phyloP scores from a whole-genome alignment of 2,797 vertebrate species.

The Chaetophractus vellerosus region DNA sequence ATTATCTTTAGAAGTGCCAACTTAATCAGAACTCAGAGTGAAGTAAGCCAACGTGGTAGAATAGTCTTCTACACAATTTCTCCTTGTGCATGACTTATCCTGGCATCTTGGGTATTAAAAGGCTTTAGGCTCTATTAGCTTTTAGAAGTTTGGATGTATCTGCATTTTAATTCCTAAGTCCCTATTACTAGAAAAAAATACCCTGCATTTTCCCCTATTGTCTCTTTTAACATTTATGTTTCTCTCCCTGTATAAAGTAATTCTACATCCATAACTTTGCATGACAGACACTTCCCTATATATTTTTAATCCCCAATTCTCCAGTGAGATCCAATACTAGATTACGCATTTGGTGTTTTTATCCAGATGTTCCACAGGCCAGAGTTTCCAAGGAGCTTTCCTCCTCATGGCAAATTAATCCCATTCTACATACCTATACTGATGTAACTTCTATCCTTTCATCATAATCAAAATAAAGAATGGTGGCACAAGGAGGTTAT shows the following conservation, averaged over 20 bases:
- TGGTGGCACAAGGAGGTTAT: background rate
- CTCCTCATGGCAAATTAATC: background rate
- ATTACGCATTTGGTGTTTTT: background rate
- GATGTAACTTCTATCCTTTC: background rate
- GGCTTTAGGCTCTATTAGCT: background rate
- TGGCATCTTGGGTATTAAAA: slow-evolving; percentile 37
- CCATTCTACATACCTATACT: background rate
- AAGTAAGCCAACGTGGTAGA: background rate
- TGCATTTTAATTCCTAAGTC: background rate
- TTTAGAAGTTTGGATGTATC: slow-evolving; percentile 29
- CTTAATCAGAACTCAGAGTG: background rate
- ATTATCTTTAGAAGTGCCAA: background rate
- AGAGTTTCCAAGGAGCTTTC: background rate
- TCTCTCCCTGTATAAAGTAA: background rate
- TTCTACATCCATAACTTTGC: background rate
- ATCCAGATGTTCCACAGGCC: background rate
- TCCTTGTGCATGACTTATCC: background rate
- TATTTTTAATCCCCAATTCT: background rate
- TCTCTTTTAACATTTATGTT: slow-evolving; percentile 29
- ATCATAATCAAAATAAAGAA: background rate
- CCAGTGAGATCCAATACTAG: background rate
- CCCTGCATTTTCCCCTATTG: background rate
- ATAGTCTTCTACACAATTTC: background rate
- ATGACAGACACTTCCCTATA: background rate
- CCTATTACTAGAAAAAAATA: background rate